Evolutionary conservation across 2,113 vertebrate genomes (phyloP).

Genomic region (Dolichallabes microphthalmus): DNA sequence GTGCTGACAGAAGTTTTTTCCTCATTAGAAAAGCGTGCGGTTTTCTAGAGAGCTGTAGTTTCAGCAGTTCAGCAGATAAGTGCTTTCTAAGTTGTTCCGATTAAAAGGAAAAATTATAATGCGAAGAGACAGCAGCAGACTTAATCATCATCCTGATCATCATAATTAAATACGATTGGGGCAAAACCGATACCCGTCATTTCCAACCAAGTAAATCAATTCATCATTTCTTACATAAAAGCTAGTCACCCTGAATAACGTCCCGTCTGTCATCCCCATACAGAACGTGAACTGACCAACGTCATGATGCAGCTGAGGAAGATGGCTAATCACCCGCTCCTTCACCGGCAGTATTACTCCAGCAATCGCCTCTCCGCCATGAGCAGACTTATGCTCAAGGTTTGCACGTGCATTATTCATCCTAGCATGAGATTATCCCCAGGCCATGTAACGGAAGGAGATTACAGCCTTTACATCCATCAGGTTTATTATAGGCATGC

Average conservation of each 20-base stretch:
- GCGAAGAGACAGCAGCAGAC: not conserved
- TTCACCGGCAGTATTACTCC: constrained; percentile 91
- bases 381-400: constrained; percentile 93
- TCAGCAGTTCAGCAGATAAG: not conserved
- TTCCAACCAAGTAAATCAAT: not conserved
- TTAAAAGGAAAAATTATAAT: not conserved
- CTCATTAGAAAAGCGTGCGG: not conserved
- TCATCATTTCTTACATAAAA: not conserved
- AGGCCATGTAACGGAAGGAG: not conserved
- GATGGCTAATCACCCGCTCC: constrained; percentile 96
- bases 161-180: not conserved
- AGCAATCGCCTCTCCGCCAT: constrained; percentile 83
- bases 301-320: constrained; percentile 97
- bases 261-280: constrained; percentile 2
- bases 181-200: not conserved
- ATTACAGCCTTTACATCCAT: not conserved
- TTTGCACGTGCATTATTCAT: constrained; percentile 49
- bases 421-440: not conserved
- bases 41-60: not conserved
- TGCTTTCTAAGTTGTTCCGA: constrained; percentile 7
- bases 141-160: constrained; percentile 3
- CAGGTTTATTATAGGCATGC: not conserved
- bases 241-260: not conserved
- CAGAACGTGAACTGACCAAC: constrained; percentile 87
- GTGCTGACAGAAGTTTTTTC: not conserved